Evolutionary conservation across 2,113 vertebrate species (phyloP).

Genomic region (Misgurnus anguillicaudatus): DNA sequence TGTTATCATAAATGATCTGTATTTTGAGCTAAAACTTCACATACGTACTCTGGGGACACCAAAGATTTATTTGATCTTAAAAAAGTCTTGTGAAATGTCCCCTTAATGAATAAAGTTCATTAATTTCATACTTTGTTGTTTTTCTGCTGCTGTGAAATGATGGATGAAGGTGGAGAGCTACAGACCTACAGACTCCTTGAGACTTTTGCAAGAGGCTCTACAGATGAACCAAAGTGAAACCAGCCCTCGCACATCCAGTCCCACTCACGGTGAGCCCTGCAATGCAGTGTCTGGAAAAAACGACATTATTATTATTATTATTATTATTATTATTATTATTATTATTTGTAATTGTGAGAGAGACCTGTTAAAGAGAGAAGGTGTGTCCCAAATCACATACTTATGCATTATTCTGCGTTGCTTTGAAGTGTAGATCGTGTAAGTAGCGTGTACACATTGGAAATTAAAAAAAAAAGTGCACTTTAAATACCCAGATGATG

Average conservation of each 20-base stretch:
- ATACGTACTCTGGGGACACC: no score
- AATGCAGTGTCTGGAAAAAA: background rate
- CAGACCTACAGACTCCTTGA: conserved; percentile 71
- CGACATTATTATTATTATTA: background rate
- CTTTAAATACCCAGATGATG: no score
- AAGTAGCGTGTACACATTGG: no score
- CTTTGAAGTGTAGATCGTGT: no score
- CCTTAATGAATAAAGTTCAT: background rate
- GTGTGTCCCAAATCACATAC: no score
- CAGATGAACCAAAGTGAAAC: conserved; percentile 68
- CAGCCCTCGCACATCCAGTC: conserved; percentile 57
- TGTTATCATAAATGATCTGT: no score
- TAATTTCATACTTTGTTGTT: background rate
- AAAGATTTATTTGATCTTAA: no score
- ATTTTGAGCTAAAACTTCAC: no score
- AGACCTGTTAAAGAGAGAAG: background rate
- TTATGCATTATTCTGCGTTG: no score
- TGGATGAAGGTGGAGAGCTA: conserved; percentile 68
- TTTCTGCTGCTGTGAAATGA: conserved; percentile 52
- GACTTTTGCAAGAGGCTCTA: conserved; percentile 75
- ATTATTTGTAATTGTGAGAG: background rate
- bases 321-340: no score
- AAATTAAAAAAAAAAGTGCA: no score
- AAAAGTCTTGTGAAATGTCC: no score
- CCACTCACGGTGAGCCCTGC: conserved; percentile 48